Base-by-base conservation (phyloP, 2,113 vertebrate species). In the Monopterus albus region DNA sequence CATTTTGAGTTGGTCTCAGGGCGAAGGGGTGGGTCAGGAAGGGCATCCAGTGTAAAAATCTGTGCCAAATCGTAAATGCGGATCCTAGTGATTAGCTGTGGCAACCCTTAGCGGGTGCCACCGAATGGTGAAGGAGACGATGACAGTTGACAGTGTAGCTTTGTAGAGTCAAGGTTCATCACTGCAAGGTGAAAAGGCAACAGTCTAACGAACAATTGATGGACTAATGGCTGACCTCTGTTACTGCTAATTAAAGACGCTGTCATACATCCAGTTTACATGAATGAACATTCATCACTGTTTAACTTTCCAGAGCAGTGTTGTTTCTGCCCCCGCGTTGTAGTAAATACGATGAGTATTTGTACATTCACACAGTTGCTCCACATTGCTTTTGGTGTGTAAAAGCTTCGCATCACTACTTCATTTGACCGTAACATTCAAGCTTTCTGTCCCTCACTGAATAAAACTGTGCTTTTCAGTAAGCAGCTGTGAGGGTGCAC, bases 131-230 rank as follows among this genome's bases (percentile, higher is more conserved):
- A n/a, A n/a, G n/a, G n/a, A n/a, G n/a, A n/a, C n/a, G n/a, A n/a
- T n/a, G n/a, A n/a, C n/a, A n/a, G n/a, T n/a, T n/a, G n/a, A n/a
- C n/a, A n/a, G n/a, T n/a, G n/a, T n/a, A n/a, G n/a, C n/a, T n/a
- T n/a, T n/a, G n/a, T n/a, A n/a, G n/a, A 29, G 0, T 43, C 46
- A 3, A 50, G 33, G 42, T 33, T 8, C 0, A 25, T 0, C 2
- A 15, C 47, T 42, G 35, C 17, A 38, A 47, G 38, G 29, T 46
- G 26, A 73, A 72, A 52, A 40, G 55, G 2, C 20, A 43, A 7
- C 13, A 28, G 39, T 2, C 26, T 26, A 40, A 40, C 26, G 39
- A 31, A 42, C 31, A 2, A 14, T 28, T 46, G 49, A 75, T 63
- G 66, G 46, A 46, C 8, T 15, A n/a, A n/a, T n/a, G 15, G 4